Conservation (phyloP, 2,113 vertebrate genomes). For the Caloenas nicobarica region DNA sequence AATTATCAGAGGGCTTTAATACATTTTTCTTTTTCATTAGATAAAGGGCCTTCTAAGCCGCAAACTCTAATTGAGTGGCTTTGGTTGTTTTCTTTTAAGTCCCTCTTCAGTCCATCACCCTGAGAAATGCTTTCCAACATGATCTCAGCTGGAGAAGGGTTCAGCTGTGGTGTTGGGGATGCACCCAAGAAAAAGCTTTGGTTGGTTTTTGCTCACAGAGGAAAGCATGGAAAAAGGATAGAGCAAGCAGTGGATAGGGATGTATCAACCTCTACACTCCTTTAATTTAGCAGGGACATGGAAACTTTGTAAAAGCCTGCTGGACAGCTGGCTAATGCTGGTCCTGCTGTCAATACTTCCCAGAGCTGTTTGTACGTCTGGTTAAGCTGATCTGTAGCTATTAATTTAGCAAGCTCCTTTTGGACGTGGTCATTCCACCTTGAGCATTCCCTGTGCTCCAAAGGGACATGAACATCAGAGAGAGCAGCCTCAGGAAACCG, state of each 20-base stretch:
- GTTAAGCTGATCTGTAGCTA: not conserved
- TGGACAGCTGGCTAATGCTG: not conserved
- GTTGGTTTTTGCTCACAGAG: not conserved
- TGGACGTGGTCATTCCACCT: not conserved
- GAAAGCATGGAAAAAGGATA: not conserved
- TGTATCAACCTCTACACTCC: not conserved
- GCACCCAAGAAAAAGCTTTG: not conserved
- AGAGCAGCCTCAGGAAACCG: not conserved
- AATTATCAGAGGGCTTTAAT: slow-evolving; percentile 66
- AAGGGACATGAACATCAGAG: not conserved
- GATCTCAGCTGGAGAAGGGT: not conserved
- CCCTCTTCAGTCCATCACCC: not conserved
- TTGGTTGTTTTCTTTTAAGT: slow-evolving; percentile 51
- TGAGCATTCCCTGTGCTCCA: not conserved
- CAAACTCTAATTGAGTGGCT: slow-evolving; percentile 62
- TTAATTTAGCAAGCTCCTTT: not conserved
- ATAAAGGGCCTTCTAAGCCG: slow-evolving; percentile 60
- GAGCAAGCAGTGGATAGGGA: not conserved
- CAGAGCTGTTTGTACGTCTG: not conserved
- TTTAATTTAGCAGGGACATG: not conserved
- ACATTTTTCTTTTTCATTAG: slow-evolving; percentile 54
- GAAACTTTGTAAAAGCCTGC: not conserved
- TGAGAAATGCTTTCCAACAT: not conserved
- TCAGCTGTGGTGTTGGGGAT: not conserved
- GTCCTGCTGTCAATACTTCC: not conserved